Conservation (phyloP, 1,140 invertebrate species). For the Papilio glaucus region DNA sequence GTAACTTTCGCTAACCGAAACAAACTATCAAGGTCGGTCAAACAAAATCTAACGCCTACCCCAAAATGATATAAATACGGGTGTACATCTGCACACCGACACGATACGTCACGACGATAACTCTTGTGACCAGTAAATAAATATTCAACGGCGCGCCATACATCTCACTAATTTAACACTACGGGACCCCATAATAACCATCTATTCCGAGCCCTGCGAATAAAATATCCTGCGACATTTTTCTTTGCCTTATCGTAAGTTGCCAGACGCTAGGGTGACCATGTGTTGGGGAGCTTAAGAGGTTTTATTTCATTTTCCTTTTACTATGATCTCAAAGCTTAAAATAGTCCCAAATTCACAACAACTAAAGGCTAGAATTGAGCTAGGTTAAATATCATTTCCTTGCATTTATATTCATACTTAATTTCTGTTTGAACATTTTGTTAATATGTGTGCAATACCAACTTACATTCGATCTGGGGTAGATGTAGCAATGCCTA, state of each 20-base stretch:
- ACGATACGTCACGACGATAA: slow-evolving; percentile 54
- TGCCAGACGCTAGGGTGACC: slow-evolving; percentile 58
- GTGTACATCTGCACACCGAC: slow-evolving; percentile 43
- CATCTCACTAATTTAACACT: slow-evolving; percentile 80
- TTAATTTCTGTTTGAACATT: too few species aligned
- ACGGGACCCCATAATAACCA: slow-evolving; percentile 78
- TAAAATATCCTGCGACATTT: slow-evolving; percentile 80
- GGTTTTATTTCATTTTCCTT: too few species aligned
- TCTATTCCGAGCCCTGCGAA: slow-evolving; percentile 69
- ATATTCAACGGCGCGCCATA: slow-evolving; percentile 76
- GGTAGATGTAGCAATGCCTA: too few species aligned
- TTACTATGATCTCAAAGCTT: too few species aligned
- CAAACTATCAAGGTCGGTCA: neutral
- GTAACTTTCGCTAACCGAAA: neutral
- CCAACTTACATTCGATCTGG: too few species aligned
- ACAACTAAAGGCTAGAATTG: too few species aligned
- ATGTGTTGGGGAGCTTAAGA: neutral
- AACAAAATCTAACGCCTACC: neutral
- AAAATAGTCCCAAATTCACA: too few species aligned
- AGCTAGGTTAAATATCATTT: too few species aligned
- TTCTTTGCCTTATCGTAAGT: slow-evolving; percentile 78
- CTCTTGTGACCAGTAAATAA: slow-evolving; percentile 68
- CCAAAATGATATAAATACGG: slow-evolving; percentile 5
- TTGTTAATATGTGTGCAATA: too few species aligned
- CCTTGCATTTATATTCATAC: too few species aligned